Conservation (phyloP, 1,140 invertebrate genomes). For the Coptotermes formosanus region DNA sequence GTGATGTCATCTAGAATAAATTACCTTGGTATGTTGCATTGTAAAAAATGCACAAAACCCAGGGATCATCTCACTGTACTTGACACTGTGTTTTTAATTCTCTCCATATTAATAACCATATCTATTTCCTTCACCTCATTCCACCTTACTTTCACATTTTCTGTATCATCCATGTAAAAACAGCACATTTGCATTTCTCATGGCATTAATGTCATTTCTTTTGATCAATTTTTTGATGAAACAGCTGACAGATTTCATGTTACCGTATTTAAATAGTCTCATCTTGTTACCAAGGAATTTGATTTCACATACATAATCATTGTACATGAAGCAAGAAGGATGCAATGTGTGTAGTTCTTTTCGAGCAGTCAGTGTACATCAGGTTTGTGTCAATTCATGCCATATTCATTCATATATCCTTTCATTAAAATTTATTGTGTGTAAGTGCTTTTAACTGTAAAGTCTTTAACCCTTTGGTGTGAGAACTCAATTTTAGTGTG, state of each 20-base stretch:
- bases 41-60: not conserved
- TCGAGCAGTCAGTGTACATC: not conserved
- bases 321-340: constrained; percentile 1
- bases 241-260: not conserved
- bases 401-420: not conserved
- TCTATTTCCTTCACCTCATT: not conserved
- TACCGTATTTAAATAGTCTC: not conserved
- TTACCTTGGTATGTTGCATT: not conserved
- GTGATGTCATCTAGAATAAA: constrained; percentile 13
- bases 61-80: not conserved
- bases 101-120: not conserved
- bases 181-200: not conserved
- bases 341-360: not conserved
- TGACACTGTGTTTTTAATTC: not conserved
- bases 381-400: not conserved
- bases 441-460: not conserved
- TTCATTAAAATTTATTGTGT: not conserved
- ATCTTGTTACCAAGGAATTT: not conserved
- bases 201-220: not conserved
- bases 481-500: too few species aligned
- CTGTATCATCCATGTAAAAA: not conserved
- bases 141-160: not conserved
- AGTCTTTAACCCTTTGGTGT: not conserved
- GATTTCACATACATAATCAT: not conserved
- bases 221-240: not conserved